phyloP scores from a whole-genome alignment of 1,140 invertebrate species.

The Tetramorium parvispinum region DNA sequence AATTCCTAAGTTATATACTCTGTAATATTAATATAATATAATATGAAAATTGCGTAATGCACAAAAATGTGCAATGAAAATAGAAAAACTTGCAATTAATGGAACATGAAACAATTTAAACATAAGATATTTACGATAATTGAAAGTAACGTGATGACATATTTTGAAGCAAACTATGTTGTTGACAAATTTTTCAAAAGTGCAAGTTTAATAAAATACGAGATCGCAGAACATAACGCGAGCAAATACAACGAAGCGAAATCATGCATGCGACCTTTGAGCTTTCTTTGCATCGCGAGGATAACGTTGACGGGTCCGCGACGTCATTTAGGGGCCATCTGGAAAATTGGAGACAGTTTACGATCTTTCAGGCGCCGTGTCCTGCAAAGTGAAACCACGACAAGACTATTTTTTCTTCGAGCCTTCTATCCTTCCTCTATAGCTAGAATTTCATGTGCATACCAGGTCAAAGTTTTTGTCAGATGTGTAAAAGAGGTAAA shows the following conservation, averaged over 20 bases:
- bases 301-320: slow-evolving; percentile 60
- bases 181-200: not conserved
- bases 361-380: slow-evolving; percentile 76
- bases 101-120: not conserved
- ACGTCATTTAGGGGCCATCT: slow-evolving; percentile 78
- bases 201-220: not conserved
- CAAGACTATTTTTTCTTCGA: slow-evolving; percentile 71
- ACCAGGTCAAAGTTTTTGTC: not conserved
- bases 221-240: not conserved
- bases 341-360: slow-evolving; percentile 83
- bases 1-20: not conserved
- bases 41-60: not conserved
- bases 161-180: not conserved
- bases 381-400: slow-evolving; percentile 78
- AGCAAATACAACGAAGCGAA: slow-evolving; percentile 12
- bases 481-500: not conserved
- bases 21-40: not conserved
- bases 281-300: slow-evolving; percentile 32
- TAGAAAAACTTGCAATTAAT: not conserved
- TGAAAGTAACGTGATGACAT: not conserved
- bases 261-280: not conserved
- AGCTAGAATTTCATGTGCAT: slow-evolving; percentile 11
- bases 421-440: slow-evolving; percentile 22
- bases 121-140: not conserved
- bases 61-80: not conserved